Percentiles rank a stretch among this genome's conserved stretches.
Evolutionary conservation across 2,113 vertebrate genomes (phyloP).

Genomic region (Cephalopholis sonnerati): DNA sequence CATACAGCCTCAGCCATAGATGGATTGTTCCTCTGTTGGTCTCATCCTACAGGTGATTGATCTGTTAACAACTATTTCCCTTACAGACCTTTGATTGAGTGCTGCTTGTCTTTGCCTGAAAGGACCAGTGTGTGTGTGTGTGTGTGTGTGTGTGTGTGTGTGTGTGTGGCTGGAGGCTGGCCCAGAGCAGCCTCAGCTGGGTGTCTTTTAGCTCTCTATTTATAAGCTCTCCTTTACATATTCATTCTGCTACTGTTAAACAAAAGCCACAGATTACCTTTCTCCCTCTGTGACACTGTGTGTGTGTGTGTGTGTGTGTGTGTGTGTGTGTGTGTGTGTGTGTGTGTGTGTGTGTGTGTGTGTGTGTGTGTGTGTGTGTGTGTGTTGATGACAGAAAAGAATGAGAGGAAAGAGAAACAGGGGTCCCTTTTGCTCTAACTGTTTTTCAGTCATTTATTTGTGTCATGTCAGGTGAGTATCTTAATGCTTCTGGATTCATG

Average conservation of each 20-base stretch:
- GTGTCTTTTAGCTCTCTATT: slow-evolving; percentile 83
- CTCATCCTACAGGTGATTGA: slow-evolving; percentile 75
- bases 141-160: slow-evolving; percentile 49
- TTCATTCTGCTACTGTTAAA: slow-evolving; percentile 82
- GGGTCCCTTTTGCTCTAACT: neutral
- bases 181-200: slow-evolving; percentile 78
- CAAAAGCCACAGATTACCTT: slow-evolving; percentile 75
- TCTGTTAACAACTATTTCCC: slow-evolving; percentile 76
- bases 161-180: slow-evolving; percentile 52
- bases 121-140: slow-evolving; percentile 41
- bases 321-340: neutral
- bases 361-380: slow-evolving; percentile 16
- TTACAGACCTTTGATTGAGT: slow-evolving; percentile 76
- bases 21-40: slow-evolving; percentile 59
- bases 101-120: slow-evolving; percentile 63
- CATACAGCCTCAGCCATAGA: slow-evolving; percentile 60
- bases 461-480: neutral
- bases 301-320: slow-evolving; percentile 27
- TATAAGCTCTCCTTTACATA: slow-evolving; percentile 86
- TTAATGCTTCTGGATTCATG: neutral
- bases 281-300: slow-evolving; percentile 55
- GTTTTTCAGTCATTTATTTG: neutral
- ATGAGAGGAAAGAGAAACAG: slow-evolving; percentile 4
- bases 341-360: too few species aligned
- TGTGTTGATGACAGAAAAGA: slow-evolving; percentile 14